Base-by-base conservation (phyloP, 2,888 invertebrate genomes). In the Ornithoptera priamus region DNA sequence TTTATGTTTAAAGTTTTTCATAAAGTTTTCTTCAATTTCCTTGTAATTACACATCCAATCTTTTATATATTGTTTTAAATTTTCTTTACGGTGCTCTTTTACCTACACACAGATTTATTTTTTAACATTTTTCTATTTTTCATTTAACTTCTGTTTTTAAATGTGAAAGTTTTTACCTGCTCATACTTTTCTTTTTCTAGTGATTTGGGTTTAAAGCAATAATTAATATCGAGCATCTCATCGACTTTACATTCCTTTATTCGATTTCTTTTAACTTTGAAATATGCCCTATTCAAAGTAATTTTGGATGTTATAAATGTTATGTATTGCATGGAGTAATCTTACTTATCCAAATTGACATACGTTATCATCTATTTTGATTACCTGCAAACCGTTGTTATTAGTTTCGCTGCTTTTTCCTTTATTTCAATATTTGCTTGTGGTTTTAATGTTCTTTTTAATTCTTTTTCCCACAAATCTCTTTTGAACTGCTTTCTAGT, bases 331-430 rank as follows among this genome's bases (percentile, higher is more conserved):
- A 17, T 46, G 46, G 46, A 46, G 1, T 46, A 17, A 46, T 46
- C 46, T 46, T 46, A 46, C 12, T 46, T 46, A 46, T 46, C 12
- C 46, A 46, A 15, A 12, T 12, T 15, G 4, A 46, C 15, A 46
- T 15, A 12, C 10, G 10, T 10, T 6, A 6, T 46, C 15, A 46
- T 46, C 15, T 46, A 4, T 12, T 46, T 46, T 46, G 18, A 2
- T 18, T 60, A 86, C 90, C 90, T 85, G 60, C 79, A 72, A 50
- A 82, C 78, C 76, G 76, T 81, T 74, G 86, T 85, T 70, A 90
- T 87, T 2, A 89, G 46, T 68, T 71, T 73, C 10, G 88, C 85
- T 65, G 82, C 79, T 71, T 78, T 80, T 68, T 80, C 79, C 74
- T 80, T 83, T 0, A 87, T 57, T 72, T 82, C 81, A 4, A 73